Conservation (phyloP, 2,888 invertebrate species). For the Baccha elongata region DNA sequence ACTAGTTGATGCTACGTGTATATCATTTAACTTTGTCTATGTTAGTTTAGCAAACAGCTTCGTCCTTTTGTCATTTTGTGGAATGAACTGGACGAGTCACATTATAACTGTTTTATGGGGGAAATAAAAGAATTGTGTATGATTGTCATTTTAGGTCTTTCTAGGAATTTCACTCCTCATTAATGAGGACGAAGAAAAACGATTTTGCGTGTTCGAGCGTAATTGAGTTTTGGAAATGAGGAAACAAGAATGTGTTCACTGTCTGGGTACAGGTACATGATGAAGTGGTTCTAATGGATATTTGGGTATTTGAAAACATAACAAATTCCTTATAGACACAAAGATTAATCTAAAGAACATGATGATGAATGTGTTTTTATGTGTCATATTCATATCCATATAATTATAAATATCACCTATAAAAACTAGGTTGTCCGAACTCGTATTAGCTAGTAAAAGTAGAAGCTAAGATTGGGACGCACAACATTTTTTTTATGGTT, state of each 20-base stretch:
- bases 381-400: too few species aligned
- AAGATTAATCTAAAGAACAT: too few species aligned
- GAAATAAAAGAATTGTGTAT: slow-evolving; percentile 31
- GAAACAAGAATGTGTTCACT: slow-evolving; percentile 15
- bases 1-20: slow-evolving; percentile 36
- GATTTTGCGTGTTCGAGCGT: slow-evolving; percentile 66
- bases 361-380: too few species aligned
- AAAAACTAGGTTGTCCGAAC: too few species aligned
- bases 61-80: slow-evolving; percentile 57
- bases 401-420: too few species aligned
- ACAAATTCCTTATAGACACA: too few species aligned
- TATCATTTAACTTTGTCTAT: slow-evolving; percentile 39
- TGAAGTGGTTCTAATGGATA: too few species aligned
- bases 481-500: too few species aligned
- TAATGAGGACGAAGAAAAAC: slow-evolving; percentile 56
- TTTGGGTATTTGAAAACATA: too few species aligned
- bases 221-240: slow-evolving; percentile 56
- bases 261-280: too few species aligned
- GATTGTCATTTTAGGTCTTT: slow-evolving; percentile 55
- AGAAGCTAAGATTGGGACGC: too few species aligned
- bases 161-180: slow-evolving; percentile 70
- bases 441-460: too few species aligned
- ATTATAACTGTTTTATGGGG: neutral
- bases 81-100: slow-evolving; percentile 9
- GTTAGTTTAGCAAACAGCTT: slow-evolving; percentile 9